phyloP scores from a whole-genome alignment of 2,888 invertebrate genomes.

The Erpobdella octoculata region DNA sequence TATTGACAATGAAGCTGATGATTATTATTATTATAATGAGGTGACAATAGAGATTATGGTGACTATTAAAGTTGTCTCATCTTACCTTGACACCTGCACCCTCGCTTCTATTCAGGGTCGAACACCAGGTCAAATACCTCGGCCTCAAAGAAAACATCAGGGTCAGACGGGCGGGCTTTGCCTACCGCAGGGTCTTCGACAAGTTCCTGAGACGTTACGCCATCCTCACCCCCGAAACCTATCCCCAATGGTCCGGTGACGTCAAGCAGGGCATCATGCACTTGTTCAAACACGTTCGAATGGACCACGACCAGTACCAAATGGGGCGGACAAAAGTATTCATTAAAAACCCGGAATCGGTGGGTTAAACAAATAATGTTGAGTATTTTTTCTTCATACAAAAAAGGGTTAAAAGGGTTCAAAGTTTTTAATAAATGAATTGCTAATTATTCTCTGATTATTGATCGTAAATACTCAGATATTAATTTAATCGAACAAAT shows the following conservation, averaged over 20 bases:
- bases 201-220: conserved; percentile 63
- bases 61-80: neutral
- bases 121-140: conserved; percentile 64
- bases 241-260: conserved; percentile 59
- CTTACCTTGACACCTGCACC: neutral
- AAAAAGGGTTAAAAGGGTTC: no score
- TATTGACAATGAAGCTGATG: neutral
- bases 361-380: no score
- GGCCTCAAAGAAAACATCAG: conserved; percentile 65
- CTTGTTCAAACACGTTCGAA: conserved; percentile 56
- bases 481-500: no score
- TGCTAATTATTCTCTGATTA: no score
- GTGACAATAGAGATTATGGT: neutral
- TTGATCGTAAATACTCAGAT: no score
- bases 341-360: conserved; percentile 59
- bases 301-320: conserved; percentile 61
- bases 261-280: conserved; percentile 57
- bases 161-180: conserved; percentile 64
- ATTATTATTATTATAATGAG: neutral
- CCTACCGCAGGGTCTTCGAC: conserved; percentile 60
- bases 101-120: conserved; percentile 53
- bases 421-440: no score
- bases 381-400: no score
- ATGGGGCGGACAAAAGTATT: conserved; percentile 63
- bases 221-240: conserved; percentile 61